A percentile compares a stretch with the other conserved stretches of the same genome.
Evolutionary conservation across 2,797 vertebrate genomes (phyloP).

Genomic region (Pseudochromis fuscus): DNA sequence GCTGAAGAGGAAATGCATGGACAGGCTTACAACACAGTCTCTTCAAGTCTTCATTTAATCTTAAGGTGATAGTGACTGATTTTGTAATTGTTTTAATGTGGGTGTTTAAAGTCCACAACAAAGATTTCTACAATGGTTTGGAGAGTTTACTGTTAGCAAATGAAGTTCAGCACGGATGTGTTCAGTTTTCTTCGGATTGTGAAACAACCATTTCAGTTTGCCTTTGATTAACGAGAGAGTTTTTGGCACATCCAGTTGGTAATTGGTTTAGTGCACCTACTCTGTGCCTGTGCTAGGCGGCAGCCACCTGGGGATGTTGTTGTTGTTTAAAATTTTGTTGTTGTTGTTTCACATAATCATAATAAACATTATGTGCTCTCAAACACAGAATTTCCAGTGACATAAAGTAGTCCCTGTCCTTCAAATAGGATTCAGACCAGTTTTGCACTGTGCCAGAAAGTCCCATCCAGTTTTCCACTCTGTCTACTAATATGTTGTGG

Average conservation of each 20-base stretch:
- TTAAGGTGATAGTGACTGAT: not conserved
- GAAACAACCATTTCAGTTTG: not conserved
- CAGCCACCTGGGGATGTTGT: too few relatives aligned
- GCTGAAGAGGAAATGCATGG: too few relatives aligned
- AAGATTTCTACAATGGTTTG: too few relatives aligned
- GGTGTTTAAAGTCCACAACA: too few relatives aligned
- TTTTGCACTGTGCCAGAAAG: not conserved
- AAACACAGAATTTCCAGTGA: not conserved
- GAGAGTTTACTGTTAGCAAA: not conserved
- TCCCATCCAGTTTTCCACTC: not conserved
- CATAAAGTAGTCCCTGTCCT: not conserved
- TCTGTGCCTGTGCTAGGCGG: not conserved
- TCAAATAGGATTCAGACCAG: not conserved
- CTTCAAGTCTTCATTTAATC: not conserved
- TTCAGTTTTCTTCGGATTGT: not conserved
- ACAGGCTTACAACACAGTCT: too few relatives aligned
- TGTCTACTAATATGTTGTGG: not conserved
- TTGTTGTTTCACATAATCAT: too few relatives aligned
- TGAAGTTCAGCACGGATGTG: not conserved
- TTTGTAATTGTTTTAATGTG: not conserved
- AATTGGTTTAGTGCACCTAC: not conserved
- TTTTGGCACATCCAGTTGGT: not conserved
- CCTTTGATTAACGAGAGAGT: not conserved
- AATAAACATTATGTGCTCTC: not conserved
- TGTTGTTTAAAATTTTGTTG: too few relatives aligned